Percentiles rank a stretch among this genome's conserved stretches.
Evolutionary conservation across 2,888 invertebrate species (phyloP).

Genomic region (Orthosia gracilis): DNA sequence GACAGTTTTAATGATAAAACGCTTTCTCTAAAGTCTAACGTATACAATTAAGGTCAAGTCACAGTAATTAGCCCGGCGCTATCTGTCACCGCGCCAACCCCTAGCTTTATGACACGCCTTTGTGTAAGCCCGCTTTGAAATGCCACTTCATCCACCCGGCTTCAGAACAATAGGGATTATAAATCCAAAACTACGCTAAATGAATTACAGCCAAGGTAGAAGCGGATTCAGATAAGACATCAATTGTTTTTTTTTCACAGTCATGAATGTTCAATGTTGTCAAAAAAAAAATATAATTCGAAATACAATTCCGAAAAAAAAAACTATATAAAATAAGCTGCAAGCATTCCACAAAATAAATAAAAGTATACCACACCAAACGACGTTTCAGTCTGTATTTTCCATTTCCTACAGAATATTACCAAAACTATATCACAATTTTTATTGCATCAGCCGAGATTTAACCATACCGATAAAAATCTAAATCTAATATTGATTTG

Average conservation of each 20-base stretch:
- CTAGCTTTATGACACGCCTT: constrained; percentile 43
- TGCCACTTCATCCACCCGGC: constrained; percentile 29
- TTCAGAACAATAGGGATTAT: constrained; percentile 42
- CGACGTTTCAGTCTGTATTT: neutral
- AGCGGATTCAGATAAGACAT: neutral
- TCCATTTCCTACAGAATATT: neutral
- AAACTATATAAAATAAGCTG: neutral
- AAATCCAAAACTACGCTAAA: constrained; percentile 31
- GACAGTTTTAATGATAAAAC: constrained; percentile 33
- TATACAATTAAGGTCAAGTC: constrained; percentile 42
- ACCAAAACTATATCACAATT: neutral
- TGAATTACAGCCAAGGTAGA: neutral
- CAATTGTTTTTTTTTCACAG: neutral
- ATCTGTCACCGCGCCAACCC: constrained; percentile 54
- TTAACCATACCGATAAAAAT: constrained; percentile 1
- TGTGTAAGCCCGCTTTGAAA: constrained; percentile 44
- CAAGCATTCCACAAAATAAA: constrained; percentile 1
- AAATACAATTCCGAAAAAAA: neutral
- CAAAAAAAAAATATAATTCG: neutral
- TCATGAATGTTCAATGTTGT: neutral
- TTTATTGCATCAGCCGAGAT: constrained; percentile 4
- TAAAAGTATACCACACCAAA: neutral
- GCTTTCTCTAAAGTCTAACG: constrained; percentile 39
- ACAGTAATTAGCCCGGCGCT: constrained; percentile 49
- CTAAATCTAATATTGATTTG: constrained; percentile 1